Evolutionary conservation across 2,113 vertebrate genomes (phyloP).

Genomic region (Cettia cetti): DNA sequence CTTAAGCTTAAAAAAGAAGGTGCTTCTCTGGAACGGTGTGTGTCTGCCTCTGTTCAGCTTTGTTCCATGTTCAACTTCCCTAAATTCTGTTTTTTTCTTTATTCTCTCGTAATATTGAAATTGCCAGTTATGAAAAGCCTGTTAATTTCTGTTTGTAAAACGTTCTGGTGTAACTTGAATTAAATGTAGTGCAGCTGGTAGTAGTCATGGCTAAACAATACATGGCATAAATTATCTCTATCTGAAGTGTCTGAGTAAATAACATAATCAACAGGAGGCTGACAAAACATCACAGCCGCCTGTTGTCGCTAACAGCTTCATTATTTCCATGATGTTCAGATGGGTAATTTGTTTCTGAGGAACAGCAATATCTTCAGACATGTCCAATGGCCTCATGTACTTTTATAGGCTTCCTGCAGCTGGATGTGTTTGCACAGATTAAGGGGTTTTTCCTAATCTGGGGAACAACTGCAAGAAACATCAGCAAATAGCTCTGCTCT

Average conservation of each 20-base stretch:
- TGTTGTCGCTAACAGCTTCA: slow-evolving; percentile 53
- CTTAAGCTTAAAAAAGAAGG: background rate
- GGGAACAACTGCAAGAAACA: background rate
- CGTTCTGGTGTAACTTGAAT: slow-evolving; percentile 37
- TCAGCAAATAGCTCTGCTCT: background rate
- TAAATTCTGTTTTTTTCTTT: background rate
- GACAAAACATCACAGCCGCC: slow-evolving; percentile 1
- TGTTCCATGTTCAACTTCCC: background rate
- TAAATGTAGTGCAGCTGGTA: slow-evolving; percentile 50
- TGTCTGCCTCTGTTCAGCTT: background rate
- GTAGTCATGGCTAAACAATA: slow-evolving; percentile 35
- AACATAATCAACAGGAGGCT: slow-evolving; percentile 24
- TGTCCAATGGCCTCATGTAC: background rate
- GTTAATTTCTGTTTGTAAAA: slow-evolving; percentile 48
- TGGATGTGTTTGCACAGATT: background rate
- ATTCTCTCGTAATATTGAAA: slow-evolving; percentile 55
- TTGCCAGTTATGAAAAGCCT: slow-evolving; percentile 40
- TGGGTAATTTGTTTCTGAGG: slow-evolving; percentile 31
- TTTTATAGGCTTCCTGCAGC: slow-evolving; percentile 32
- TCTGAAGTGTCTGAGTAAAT: slow-evolving; percentile 13
- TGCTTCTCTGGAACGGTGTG: background rate
- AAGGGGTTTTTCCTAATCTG: background rate
- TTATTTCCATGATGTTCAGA: slow-evolving; percentile 35
- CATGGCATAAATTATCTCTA: slow-evolving; percentile 36
- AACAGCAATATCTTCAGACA: slow-evolving; percentile 3